Percentiles rank a stretch among this genome's conserved stretches.
These are phyloP conservation scores for Calonectris borealis DNA, from an alignment of 2,113 vertebrate species.

Conservation along the genomic window DNA sequence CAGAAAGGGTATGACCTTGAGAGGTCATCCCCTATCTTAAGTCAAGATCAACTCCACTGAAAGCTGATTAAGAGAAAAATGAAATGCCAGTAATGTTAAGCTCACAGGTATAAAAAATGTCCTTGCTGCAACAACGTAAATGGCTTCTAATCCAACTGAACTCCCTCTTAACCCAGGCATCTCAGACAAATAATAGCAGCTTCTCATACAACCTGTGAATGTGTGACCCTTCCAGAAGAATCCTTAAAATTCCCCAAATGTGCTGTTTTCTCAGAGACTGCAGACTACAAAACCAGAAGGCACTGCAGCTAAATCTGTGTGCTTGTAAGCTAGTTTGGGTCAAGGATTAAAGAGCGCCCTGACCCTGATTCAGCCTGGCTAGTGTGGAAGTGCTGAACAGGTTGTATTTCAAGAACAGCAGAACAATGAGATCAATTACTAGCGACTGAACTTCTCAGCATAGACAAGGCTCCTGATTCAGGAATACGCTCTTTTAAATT, in stretches of 20 bases:
- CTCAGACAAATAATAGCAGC: not conserved
- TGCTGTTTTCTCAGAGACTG: not conserved
- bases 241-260: not conserved
- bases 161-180: not conserved
- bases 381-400: not conserved
- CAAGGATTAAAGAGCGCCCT: not conserved
- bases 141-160: not conserved
- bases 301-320: not conserved
- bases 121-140: not conserved
- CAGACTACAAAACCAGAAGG: not conserved
- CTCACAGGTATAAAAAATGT: slow-evolving; percentile 27
- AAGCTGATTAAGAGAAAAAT: slow-evolving; percentile 54
- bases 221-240: not conserved
- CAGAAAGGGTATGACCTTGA: slow-evolving; percentile 47
- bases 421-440: not conserved
- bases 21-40: slow-evolving; percentile 58
- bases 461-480: not conserved
- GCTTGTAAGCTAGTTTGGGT: not conserved
- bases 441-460: not conserved
- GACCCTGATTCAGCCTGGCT: not conserved
- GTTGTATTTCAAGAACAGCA: slow-evolving; percentile 16
- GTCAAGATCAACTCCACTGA: slow-evolving; percentile 46
- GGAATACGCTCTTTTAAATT: not conserved
- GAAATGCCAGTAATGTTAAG: slow-evolving; percentile 43
- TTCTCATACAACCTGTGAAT: not conserved